Base-by-base conservation (phyloP, 2,797 vertebrate species). In the Notolepis coatsorum region DNA sequence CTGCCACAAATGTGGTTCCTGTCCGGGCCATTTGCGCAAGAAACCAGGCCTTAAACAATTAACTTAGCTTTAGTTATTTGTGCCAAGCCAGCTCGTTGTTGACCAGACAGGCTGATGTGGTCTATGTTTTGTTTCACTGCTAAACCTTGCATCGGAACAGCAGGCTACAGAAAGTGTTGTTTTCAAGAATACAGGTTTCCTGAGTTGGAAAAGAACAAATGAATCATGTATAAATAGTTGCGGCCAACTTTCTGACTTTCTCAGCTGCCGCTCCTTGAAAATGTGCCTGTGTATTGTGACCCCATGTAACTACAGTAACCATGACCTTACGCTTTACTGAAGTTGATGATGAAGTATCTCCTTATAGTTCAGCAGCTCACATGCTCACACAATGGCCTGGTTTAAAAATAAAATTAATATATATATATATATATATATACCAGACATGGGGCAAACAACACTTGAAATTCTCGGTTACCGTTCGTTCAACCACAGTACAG, bases 241-340 rank as follows among this genome's bases (percentile, higher is more conserved):
- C n/a, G 17, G 39, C 39, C 21, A 7, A 7, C 0, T 45, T 3
- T n/a, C 8, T 27, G 5, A 48, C 30, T 20, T 43, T 61, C 63
- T n/a, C 23, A 37, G 47, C 48, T 63, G 31, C 13, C 18, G 21
- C 20, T 25, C 6, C 30, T 65, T 61, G 18, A 62, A 70, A 59
- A 49, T 31, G 18, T 68, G 59, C 62, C 58, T 68, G 37, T 67
- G 63, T 73, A 42, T 75, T 49, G 50, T 60, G 18, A 18, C 57
- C 46, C 12, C 3, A 28, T 20, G 60, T 28, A 9, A 46, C 15
- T n/a, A 25, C 8, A 5, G 12, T 47, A 24, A 39, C 66, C 59
- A 38, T 37, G 45, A 13, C 37, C 2, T 56, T 23, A 58, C 37
- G 51, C 60, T 62, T 38, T 21, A n/a, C 10, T 39, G 30, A 54